These are phyloP conservation scores for Pomacea canaliculata DNA, from an alignment of 2,888 invertebrate species.

Conservation along the genomic window DNA sequence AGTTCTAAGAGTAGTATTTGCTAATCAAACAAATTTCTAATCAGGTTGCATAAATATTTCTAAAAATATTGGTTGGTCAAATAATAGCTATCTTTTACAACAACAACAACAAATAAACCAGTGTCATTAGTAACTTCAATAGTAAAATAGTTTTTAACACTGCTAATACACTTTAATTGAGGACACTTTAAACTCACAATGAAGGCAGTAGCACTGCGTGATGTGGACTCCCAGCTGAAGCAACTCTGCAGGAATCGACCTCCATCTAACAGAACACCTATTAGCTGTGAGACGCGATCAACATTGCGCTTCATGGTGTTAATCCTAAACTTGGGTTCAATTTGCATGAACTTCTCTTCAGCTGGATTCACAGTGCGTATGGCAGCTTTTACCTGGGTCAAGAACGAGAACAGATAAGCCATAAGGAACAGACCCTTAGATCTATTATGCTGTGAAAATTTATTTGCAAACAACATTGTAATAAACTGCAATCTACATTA, in stretches of 20 bases:
- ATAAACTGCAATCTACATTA: too few species aligned
- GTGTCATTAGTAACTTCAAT: too few species aligned
- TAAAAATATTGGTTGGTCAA: too few species aligned
- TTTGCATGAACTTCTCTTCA: constrained; percentile 94
- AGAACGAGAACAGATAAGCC: constrained; percentile 1
- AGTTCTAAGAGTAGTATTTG: too few species aligned
- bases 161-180: too few species aligned
- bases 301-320: constrained; percentile 91
- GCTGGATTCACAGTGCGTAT: constrained; percentile 93
- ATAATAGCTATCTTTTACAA: too few species aligned
- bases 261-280: constrained; percentile 88
- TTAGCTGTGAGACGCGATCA: constrained; percentile 88
- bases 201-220: constrained; percentile 84
- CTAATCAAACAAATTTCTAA: too few species aligned
- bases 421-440: background rate
- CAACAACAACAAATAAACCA: too few species aligned
- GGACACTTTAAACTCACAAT: constrained; percentile 69
- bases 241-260: constrained; percentile 94
- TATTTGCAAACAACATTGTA: too few species aligned
- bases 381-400: constrained; percentile 82
- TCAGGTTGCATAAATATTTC: too few species aligned
- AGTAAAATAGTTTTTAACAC: too few species aligned
- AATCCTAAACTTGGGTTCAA: constrained; percentile 94
- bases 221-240: constrained; percentile 92
- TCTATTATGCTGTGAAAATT: background rate